Conservation (phyloP, 2,888 invertebrate genomes). For the Thereva unica region DNA sequence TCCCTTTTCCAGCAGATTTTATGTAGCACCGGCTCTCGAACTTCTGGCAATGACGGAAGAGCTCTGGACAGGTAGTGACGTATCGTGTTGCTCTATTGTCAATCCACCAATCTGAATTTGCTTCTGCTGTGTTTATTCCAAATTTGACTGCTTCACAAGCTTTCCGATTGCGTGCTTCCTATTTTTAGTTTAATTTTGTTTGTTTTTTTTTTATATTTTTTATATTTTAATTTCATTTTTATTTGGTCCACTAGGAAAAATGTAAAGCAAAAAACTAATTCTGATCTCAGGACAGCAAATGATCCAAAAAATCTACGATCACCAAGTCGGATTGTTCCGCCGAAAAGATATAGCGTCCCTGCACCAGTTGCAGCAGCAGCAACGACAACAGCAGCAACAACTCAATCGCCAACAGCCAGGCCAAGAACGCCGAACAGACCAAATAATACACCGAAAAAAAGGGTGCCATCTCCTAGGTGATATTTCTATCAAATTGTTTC, state of each 20-base stretch:
- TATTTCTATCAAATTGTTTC: slow-evolving; percentile 27
- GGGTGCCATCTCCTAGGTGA: slow-evolving; percentile 55
- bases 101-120: too few relatives aligned
- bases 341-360: slow-evolving; percentile 55
- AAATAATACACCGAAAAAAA: slow-evolving; percentile 55
- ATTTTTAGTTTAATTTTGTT: slow-evolving; percentile 25
- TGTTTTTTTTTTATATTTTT: slow-evolving; percentile 22
- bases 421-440: slow-evolving; percentile 53
- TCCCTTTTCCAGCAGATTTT: too few relatives aligned
- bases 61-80: too few relatives aligned
- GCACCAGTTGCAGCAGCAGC: slow-evolving; percentile 39
- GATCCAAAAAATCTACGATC: slow-evolving; percentile 51
- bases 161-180: not conserved
- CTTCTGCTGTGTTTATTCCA: too few relatives aligned
- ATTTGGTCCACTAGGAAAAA: slow-evolving; percentile 38
- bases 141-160: not conserved
- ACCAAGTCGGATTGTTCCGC: slow-evolving; percentile 57
- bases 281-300: slow-evolving; percentile 32
- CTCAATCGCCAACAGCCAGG: slow-evolving; percentile 44
- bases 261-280: slow-evolving; percentile 35
- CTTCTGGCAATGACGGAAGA: too few relatives aligned
- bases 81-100: too few relatives aligned
- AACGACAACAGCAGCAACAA: slow-evolving; percentile 27
- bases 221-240: slow-evolving; percentile 38
- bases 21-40: too few relatives aligned